Evolutionary conservation across 1,140 invertebrate genomes (phyloP).

Genomic region (Drosophila pectinifera): DNA sequence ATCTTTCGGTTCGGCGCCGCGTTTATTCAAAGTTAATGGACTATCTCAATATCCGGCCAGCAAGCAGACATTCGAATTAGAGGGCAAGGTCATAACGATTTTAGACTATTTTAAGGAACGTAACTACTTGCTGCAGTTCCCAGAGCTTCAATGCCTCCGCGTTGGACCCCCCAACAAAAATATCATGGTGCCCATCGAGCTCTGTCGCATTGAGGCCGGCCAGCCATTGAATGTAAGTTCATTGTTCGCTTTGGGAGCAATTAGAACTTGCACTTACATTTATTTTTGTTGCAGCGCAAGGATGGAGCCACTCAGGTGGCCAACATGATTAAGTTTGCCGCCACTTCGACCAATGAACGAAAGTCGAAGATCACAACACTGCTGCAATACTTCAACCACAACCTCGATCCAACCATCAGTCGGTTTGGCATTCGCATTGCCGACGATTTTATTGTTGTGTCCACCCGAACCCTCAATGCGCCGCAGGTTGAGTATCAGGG

Average conservation of each 20-base stretch:
- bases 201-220: conserved; percentile 87
- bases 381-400: conserved; percentile 85
- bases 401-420: conserved; percentile 85
- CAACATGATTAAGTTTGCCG: conserved; percentile 88
- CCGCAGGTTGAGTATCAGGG: conserved; percentile 86
- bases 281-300: conserved; percentile 74
- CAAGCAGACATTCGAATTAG: conserved; percentile 81
- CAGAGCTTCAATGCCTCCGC: conserved; percentile 87
- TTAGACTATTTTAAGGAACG: conserved; percentile 85
- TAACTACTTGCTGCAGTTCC: conserved; percentile 84
- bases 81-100: conserved; percentile 78
- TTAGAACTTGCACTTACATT: not conserved
- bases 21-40: conserved; percentile 86
- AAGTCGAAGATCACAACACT: conserved; percentile 88
- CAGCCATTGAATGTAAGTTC: conserved; percentile 86
- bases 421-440: conserved; percentile 88
- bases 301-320: conserved; percentile 86
- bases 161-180: conserved; percentile 86
- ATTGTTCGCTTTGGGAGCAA: not conserved
- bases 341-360: conserved; percentile 87
- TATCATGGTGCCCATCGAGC: conserved; percentile 87
- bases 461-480: conserved; percentile 86
- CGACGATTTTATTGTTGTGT: conserved; percentile 86
- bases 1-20: conserved; percentile 49
- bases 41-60: conserved; percentile 76